These are phyloP conservation scores for Dasysyrphus tricinctus DNA, from an alignment of 2,888 invertebrate species.

Conservation along the genomic window DNA sequence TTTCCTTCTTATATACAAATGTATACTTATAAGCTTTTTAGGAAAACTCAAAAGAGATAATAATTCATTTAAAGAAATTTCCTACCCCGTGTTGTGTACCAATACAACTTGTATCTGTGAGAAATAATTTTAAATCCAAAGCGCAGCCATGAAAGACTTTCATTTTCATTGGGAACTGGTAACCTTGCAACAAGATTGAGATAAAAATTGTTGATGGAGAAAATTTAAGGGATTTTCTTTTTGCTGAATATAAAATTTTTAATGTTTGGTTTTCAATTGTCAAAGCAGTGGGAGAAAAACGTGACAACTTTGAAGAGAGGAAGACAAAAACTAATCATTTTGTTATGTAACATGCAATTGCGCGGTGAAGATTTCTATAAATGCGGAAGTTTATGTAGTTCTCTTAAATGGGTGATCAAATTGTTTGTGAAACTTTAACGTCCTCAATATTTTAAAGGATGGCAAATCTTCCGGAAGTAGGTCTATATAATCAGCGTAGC, in stretches of 20 bases:
- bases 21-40: background rate
- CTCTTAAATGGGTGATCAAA: background rate
- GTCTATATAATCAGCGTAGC: background rate
- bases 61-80: background rate
- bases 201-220: background rate
- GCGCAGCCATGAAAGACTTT: conserved; percentile 2
- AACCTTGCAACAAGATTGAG: conserved; percentile 3
- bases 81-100: background rate
- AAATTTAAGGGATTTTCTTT: background rate
- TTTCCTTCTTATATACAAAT: conserved; percentile 3
- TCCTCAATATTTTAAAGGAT: background rate
- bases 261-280: background rate
- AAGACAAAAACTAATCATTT: background rate
- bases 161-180: background rate
- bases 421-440: background rate
- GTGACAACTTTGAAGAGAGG: background rate
- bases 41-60: conserved; percentile 4
- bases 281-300: no score
- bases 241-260: no score
- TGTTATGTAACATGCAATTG: background rate
- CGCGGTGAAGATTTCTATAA: background rate
- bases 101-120: background rate
- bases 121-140: background rate
- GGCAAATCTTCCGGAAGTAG: background rate
- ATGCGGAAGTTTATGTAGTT: conserved; percentile 11